phyloP scores from a whole-genome alignment of 1,140 invertebrate species.

The Ceratoteleas bidentatus region DNA sequence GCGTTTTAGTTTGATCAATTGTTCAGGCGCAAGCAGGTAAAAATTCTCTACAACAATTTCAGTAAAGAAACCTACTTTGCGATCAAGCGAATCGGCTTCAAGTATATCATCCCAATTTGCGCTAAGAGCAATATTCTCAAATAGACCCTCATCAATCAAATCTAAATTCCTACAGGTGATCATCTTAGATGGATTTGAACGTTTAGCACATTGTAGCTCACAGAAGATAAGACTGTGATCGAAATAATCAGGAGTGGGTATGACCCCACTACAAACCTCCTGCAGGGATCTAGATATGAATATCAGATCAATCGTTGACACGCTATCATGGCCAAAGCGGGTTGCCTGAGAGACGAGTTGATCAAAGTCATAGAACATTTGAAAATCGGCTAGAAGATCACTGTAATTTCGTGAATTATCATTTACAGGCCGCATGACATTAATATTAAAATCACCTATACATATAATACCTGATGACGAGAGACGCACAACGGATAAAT shows the following conservation, averaged over 20 bases:
- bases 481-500: too few species aligned
- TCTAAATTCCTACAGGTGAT: neutral
- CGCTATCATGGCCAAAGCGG: neutral
- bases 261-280: neutral
- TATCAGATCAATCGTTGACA: neutral
- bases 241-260: neutral
- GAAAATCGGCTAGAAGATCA: neutral
- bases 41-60: too few species aligned
- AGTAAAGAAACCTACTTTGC: too few species aligned
- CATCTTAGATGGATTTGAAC: neutral
- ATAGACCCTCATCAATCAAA: neutral
- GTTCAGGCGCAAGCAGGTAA: too few species aligned
- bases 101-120: conserved; percentile 2
- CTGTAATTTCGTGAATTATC: neutral
- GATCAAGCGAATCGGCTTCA: too few species aligned
- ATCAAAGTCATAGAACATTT: neutral
- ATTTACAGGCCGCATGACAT: neutral
- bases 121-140: neutral
- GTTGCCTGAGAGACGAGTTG: neutral
- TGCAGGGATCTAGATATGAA: neutral
- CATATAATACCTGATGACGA: neutral
- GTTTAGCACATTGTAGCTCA: neutral
- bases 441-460: neutral
- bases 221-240: conserved; percentile 4
- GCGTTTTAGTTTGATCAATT: too few species aligned